phyloP scores from a whole-genome alignment of 1,140 invertebrate species.

The Brachionus koreanus region DNA sequence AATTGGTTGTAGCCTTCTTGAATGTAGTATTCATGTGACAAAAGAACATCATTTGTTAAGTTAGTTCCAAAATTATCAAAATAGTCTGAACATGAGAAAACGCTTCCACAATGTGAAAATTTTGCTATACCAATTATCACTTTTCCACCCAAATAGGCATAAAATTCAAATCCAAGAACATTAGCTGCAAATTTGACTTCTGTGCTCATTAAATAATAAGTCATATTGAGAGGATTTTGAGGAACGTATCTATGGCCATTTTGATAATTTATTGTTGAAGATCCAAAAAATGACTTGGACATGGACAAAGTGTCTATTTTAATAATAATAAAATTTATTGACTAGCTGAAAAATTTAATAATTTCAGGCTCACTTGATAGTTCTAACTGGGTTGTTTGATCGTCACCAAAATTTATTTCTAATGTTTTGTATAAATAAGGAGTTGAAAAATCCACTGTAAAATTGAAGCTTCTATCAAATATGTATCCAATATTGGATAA shows the following conservation, averaged over 20 bases:
- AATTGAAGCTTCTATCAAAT: not conserved
- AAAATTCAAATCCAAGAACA: not conserved
- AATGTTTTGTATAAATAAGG: not conserved
- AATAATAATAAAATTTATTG: not conserved
- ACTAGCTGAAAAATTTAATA: not conserved
- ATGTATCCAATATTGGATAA: not conserved
- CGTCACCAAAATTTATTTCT: not conserved
- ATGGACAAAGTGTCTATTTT: not conserved
- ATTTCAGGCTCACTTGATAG: not conserved
- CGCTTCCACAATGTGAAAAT: not conserved
- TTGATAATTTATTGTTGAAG: not conserved
- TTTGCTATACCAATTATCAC: not conserved
- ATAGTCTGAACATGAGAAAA: not conserved
- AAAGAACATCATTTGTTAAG: not conserved
- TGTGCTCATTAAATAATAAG: not conserved
- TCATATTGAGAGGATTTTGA: too few relatives aligned
- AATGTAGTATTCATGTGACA: not conserved
- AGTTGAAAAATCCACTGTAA: not conserved
- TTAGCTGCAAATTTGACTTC: not conserved
- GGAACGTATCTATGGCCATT: not conserved
- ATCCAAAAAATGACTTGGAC: not conserved
- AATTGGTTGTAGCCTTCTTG: not conserved
- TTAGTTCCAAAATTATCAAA: not conserved
- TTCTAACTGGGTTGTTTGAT: not conserved
- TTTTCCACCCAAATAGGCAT: not conserved